A percentile compares a stretch with the other conserved stretches of the same genome.
These are phyloP conservation scores for Sphaeridia pumilis DNA, from an alignment of 2,888 invertebrate species.

Conservation along the genomic window DNA sequence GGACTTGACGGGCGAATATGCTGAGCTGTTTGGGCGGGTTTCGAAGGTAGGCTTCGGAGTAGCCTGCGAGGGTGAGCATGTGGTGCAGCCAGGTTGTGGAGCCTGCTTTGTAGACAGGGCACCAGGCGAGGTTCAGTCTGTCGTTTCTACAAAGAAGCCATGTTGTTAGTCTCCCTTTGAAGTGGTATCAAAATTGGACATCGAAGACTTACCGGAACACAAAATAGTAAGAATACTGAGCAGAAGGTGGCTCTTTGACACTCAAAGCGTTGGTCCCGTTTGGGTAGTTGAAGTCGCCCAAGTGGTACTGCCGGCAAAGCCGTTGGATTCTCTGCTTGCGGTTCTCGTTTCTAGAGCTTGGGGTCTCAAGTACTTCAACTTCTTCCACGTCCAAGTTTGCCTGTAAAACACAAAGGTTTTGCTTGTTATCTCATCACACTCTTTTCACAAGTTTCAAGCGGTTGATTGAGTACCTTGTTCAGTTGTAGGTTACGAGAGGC, in stretches of 20 bases:
- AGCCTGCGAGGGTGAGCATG: constrained; percentile 74
- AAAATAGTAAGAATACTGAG: constrained; percentile 43
- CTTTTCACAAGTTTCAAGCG: no score
- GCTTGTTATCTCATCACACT: no score
- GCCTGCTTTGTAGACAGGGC: constrained; percentile 69
- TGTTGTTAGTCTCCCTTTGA: no score
- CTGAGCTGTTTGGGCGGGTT: constrained; percentile 38
- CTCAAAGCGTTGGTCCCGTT: constrained; percentile 25
- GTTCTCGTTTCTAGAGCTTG: no score
- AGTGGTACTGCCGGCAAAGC: constrained; percentile 41
- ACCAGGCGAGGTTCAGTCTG: constrained; percentile 55
- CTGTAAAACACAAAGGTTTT: no score
- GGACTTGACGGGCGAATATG: constrained; percentile 38
- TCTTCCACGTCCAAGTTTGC: no score
- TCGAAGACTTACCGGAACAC: constrained; percentile 43
- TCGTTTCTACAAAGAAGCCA: constrained; percentile 42
- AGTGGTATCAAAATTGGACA: no score
- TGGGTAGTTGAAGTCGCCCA: constrained; percentile 39
- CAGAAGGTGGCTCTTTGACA: constrained; percentile 43
- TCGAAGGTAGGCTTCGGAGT: constrained; percentile 38
- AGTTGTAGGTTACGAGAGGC: no score
- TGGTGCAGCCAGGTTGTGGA: constrained; percentile 91
- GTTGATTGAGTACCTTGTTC: no score
- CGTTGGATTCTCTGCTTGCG: no score
- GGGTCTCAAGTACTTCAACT: no score